Percentiles rank a stretch among this genome's conserved stretches.
Conservation (phyloP, 2,113 vertebrate genomes). For the Hippocampus barbouri region DNA sequence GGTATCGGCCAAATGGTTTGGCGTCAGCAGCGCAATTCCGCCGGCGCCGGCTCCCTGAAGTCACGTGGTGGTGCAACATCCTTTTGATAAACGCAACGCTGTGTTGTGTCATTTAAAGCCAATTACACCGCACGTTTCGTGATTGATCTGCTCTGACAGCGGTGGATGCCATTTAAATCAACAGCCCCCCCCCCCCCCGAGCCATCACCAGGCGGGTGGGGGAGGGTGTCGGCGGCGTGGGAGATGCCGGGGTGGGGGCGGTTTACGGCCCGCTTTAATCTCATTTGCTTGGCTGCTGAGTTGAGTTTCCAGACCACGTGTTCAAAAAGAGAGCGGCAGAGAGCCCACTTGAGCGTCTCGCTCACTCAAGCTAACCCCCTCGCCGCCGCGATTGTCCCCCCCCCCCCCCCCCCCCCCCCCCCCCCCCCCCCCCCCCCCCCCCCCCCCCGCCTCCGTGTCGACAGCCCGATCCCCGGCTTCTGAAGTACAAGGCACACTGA, state of each 20-base stretch:
- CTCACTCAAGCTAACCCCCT: conserved; percentile 71
- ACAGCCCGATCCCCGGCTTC: conserved; percentile 68
- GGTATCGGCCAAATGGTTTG: conserved; percentile 52
- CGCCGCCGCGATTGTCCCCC: conserved; percentile 71
- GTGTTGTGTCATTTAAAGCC: conserved; percentile 74
- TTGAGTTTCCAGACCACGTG: conserved; percentile 74
- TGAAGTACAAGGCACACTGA: conserved; percentile 72
- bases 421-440: conserved; percentile 55
- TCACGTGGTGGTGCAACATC: conserved; percentile 62
- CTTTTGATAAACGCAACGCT: conserved; percentile 67
- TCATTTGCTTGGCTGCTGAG: conserved; percentile 76
- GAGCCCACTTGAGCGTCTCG: conserved; percentile 51
- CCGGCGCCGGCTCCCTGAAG: conserved; percentile 44
- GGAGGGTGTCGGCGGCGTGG: conserved; percentile 47
- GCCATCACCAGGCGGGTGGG: conserved; percentile 54
- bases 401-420: conserved; percentile 55
- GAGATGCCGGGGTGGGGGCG: conserved; percentile 40
- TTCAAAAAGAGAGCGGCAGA: conserved; percentile 69
- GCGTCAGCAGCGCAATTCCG: conserved; percentile 66
- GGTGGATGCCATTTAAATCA: conserved; percentile 70
- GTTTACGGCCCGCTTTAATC: conserved; percentile 71
- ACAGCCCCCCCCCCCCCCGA: conserved; percentile 61
- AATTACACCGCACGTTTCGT: conserved; percentile 71
- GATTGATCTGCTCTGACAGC: conserved; percentile 73
- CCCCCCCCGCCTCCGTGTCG: conserved; percentile 61